Evolutionary conservation across 2,888 invertebrate genomes (phyloP), one percentile per base, ranked within the genome.

Genomic region (Himalopsyche japonica): DNA sequence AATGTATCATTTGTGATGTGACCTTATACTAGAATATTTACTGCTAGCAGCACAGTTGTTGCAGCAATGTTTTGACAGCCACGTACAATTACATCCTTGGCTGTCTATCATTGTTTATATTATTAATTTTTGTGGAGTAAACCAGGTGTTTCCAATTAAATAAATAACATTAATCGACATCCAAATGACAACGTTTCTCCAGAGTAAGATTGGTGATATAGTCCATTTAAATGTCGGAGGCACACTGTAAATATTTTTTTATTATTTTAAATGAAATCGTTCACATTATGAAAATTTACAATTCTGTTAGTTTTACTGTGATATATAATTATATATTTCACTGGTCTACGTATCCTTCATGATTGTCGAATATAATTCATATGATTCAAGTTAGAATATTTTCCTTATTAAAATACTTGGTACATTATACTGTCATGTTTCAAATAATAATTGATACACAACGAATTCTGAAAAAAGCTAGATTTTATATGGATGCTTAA

Each of bases 211-310:
- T 27, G 85, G 86, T 32, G 87, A 85, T 70, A 98, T 99, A 88
- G 95, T 99, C 86, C 96, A 98, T 91, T 93, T 99, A 87, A 99
- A 99, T 92, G 97, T 99, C 88, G 99, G 99, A 85, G 99, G 99
- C 87, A 97, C 96, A 89, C 96, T 96, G 98, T 98, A 93, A 91
- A 90, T 89, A 78, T 79, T 85, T 80, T n/a, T 85, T 30, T 15
- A 24, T 27, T 27, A 70, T 84, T 86, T 82, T 83, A 82, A 24
- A 70, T 70, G 12, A 70, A 27, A 70, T 15, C 4, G 15, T 15
- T 43, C 1, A 15, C 15, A 15, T 43, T 15, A 43, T 43, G 43
- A 15, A 43, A 43, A 43, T 43, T 4, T 15, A 43, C 15, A 15
- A 43, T 43, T 43, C 15, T 43, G 15, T 43, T 3, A 3, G 43